Conservation (phyloP, 2,797 vertebrate genomes). For the Takifugu rubripes region DNA sequence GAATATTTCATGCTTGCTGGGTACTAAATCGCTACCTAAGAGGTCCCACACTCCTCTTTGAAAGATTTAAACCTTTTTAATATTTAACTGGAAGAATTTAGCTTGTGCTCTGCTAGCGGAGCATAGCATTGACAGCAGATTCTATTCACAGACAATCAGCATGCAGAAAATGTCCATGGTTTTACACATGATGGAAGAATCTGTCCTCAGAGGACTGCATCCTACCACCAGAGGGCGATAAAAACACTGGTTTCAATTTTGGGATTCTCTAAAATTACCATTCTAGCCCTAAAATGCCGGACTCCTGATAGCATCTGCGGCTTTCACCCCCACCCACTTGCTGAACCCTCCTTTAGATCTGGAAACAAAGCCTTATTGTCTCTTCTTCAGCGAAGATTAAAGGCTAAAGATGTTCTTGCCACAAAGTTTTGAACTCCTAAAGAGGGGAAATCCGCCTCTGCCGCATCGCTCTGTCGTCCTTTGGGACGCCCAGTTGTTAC, state of each 20-base stretch:
- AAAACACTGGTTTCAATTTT: no score
- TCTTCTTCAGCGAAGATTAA: constrained; percentile 32
- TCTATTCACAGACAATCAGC: no score
- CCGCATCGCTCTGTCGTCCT: constrained; percentile 14
- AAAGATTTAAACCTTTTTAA: no score
- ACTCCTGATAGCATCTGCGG: constrained; percentile 27
- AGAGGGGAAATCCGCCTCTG: constrained; percentile 37
- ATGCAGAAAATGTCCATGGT: no score
- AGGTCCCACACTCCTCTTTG: no score
- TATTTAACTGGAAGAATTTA: no score
- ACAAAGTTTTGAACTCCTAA: constrained; percentile 33
- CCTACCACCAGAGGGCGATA: no score
- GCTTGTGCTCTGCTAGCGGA: neutral
- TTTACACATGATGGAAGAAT: no score
- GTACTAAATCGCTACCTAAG: no score
- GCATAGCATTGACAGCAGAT: neutral
- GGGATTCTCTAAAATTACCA: no score
- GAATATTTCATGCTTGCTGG: no score
- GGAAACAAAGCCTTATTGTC: constrained; percentile 48
- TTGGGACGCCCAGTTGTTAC: constrained; percentile 1
- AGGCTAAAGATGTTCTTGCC: constrained; percentile 28
- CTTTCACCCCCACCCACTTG: constrained; percentile 33
- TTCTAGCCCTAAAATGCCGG: constrained; percentile 27
- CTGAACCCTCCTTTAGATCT: constrained; percentile 37
- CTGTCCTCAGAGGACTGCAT: constrained; percentile 5